These are phyloP conservation scores for Scaptomyza reducta DNA, from an alignment of 2,888 invertebrate genomes.

Conservation along the genomic window DNA sequence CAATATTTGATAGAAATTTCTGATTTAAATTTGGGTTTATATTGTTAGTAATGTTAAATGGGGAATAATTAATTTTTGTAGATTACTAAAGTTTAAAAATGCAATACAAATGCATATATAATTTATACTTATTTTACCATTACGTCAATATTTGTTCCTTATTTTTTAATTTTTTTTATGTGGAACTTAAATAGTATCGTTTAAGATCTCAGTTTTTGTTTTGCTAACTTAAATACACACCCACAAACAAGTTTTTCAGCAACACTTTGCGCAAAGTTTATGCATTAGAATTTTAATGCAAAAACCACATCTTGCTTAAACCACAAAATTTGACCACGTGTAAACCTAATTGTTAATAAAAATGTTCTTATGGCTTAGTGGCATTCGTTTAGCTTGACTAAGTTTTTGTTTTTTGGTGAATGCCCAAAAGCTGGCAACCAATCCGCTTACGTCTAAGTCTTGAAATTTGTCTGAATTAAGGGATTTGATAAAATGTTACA, in stretches of 20 bases:
- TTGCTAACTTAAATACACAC: neutral
- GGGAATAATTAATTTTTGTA: no score
- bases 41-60: no score
- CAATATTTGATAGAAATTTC: neutral
- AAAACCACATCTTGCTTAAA: constrained; percentile 21
- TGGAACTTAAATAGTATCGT: neutral
- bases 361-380: constrained; percentile 50
- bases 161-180: neutral
- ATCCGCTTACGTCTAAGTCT: constrained; percentile 58
- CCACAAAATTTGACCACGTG: constrained; percentile 53
- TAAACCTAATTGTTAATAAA: constrained; percentile 49
- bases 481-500: constrained; percentile 54
- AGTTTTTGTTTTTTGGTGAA: constrained; percentile 3
- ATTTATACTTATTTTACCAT: neutral
- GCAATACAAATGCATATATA: neutral
- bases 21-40: no score
- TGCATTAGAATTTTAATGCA: neutral
- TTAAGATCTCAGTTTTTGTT: neutral
- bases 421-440: constrained; percentile 25
- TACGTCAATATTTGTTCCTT: neutral
- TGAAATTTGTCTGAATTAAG: constrained; percentile 70
- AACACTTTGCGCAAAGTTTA: neutral
- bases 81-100: no score
- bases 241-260: no score
- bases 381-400: constrained; percentile 33